Evolutionary conservation across 2,113 vertebrate genomes (phyloP).

Genomic region (Aramus guarauna): DNA sequence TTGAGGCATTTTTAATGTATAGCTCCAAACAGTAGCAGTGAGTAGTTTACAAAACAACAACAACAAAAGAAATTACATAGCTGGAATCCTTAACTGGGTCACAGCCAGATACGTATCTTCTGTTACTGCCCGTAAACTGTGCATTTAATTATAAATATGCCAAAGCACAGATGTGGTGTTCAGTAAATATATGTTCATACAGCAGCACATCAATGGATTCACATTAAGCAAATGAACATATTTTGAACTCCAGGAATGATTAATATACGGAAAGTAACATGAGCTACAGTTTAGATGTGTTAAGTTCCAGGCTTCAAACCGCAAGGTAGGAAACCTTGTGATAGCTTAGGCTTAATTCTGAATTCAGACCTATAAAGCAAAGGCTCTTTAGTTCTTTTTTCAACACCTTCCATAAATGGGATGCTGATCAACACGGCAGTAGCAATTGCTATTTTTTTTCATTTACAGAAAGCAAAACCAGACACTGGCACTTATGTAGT

Average conservation of each 20-base stretch:
- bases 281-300: background rate
- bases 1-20: background rate
- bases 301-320: background rate
- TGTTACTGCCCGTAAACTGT: background rate
- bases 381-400: background rate
- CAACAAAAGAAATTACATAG: background rate
- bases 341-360: background rate
- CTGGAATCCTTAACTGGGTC: background rate
- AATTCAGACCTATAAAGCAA: background rate
- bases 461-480: background rate
- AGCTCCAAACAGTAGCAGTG: background rate
- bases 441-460: background rate
- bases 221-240: background rate
- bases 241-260: conserved; percentile 10
- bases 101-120: background rate
- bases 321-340: background rate
- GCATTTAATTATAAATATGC: background rate
- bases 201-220: background rate
- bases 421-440: background rate
- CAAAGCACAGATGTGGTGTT: conserved; percentile 15
- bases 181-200: background rate
- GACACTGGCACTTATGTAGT: background rate
- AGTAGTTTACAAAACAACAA: background rate
- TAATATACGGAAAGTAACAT: background rate
- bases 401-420: background rate